Conservation (phyloP, 1,140 invertebrate species). For the Drosophila carrolli region DNA sequence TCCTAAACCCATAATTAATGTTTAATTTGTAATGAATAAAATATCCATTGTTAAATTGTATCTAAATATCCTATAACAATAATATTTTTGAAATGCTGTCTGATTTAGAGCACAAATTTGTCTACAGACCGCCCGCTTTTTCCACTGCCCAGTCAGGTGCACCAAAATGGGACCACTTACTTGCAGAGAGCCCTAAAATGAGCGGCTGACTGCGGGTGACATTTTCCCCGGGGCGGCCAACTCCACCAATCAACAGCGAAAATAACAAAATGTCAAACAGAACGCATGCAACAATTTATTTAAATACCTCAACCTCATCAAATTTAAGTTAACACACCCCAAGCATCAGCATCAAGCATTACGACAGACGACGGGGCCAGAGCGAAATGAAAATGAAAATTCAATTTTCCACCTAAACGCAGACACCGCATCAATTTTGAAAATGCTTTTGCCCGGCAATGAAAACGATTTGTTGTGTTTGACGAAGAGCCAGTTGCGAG, state of each 20-base stretch:
- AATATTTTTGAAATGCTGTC: neutral
- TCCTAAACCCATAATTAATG: too few species aligned
- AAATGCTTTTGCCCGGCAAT: conserved; percentile 75
- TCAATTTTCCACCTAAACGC: conserved; percentile 84
- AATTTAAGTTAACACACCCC: conserved; percentile 73
- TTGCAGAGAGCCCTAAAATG: conserved; percentile 1
- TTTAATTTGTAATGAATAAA: too few species aligned
- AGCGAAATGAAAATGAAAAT: conserved; percentile 73
- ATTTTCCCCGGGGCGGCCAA: conserved; percentile 28
- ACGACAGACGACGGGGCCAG: conserved; percentile 37
- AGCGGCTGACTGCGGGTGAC: conserved; percentile 38
- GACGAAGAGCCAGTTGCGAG: conserved; percentile 36
- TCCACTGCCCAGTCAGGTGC: conserved; percentile 8
- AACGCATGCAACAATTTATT: conserved; percentile 81
- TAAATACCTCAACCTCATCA: conserved; percentile 77
- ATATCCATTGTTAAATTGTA: too few species aligned
- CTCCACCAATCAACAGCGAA: conserved; percentile 75
- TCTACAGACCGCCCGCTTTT: neutral
- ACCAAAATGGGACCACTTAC: conserved; percentile 13
- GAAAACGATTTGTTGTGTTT: conserved; percentile 80
- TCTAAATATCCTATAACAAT: neutral
- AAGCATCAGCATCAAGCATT: conserved; percentile 43
- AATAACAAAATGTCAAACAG: conserved; percentile 83
- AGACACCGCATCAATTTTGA: conserved; percentile 83
- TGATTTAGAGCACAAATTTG: neutral